Evolutionary conservation across 2,888 invertebrate species (phyloP).

Genomic region (Andricus quercusramuli): DNA sequence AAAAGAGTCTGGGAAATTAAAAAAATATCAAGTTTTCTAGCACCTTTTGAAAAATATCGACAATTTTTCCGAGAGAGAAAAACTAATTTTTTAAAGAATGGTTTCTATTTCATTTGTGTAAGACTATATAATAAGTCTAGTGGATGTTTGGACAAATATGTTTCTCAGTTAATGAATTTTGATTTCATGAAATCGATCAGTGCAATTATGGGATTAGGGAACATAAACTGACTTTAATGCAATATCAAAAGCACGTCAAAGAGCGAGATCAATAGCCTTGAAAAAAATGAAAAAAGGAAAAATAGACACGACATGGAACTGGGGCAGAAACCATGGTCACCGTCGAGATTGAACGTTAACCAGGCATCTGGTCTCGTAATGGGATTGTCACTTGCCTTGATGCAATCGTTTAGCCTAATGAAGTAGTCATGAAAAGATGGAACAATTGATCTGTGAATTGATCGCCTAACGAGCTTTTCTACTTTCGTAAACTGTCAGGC

Average conservation of each 20-base stretch:
- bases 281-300: neutral
- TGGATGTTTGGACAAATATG: too few species aligned
- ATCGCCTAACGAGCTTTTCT: slow-evolving; percentile 7
- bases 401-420: slow-evolving; percentile 36
- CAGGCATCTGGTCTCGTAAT: slow-evolving; percentile 27
- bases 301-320: slow-evolving; percentile 17
- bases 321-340: slow-evolving; percentile 30
- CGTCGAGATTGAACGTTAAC: slow-evolving; percentile 28
- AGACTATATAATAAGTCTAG: too few species aligned
- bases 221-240: neutral
- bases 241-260: neutral
- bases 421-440: slow-evolving; percentile 23
- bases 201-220: neutral
- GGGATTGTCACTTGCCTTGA: slow-evolving; percentile 17
- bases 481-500: neutral
- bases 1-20: too few species aligned
- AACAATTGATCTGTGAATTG: slow-evolving; percentile 28
- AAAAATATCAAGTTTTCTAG: too few species aligned
- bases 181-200: too few species aligned
- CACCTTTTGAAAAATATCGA: too few species aligned
- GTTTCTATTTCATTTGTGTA: too few species aligned
- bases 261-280: neutral
- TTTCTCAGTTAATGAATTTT: too few species aligned
- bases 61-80: too few species aligned
- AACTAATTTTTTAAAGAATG: too few species aligned